Evolutionary conservation across 2,888 invertebrate species (phyloP).

Genomic region (Lutraria lutraria): DNA sequence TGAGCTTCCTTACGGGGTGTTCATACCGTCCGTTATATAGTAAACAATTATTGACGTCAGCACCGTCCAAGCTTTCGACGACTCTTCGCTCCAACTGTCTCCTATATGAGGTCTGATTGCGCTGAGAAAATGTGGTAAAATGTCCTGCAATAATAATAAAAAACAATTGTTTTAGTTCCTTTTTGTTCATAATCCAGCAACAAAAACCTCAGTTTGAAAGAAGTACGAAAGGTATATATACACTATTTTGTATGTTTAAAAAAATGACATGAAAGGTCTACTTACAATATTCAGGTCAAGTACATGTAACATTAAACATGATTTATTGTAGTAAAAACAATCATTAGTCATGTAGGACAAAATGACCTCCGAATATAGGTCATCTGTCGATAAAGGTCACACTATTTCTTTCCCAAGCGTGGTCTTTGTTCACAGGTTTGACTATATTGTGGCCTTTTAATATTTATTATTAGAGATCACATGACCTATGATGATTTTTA

Average conservation of each 20-base stretch:
- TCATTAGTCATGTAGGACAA: too few species aligned
- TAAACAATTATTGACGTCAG: conserved; percentile 56
- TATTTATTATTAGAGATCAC: too few species aligned
- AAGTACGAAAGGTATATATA: not conserved
- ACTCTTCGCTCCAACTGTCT: conserved; percentile 53
- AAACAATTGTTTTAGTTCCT: not conserved
- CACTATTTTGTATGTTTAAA: too few species aligned
- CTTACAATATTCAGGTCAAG: not conserved
- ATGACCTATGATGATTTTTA: too few species aligned
- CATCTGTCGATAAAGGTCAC: too few species aligned
- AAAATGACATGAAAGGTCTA: not conserved
- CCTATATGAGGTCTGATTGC: conserved; percentile 62
- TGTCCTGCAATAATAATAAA: conserved; percentile 50
- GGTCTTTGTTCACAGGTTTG: too few species aligned
- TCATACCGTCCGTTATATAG: conserved; percentile 61
- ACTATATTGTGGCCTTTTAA: too few species aligned
- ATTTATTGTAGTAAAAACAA: too few species aligned
- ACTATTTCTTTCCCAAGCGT: too few species aligned
- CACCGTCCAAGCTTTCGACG: conserved; percentile 61
- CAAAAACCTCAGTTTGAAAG: not conserved
- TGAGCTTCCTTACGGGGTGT: not conserved
- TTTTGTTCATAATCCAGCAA: not conserved
- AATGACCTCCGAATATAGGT: too few species aligned
- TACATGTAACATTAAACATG: not conserved
- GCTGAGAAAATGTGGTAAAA: conserved; percentile 63